Base-by-base conservation (phyloP, 1,140 invertebrate species). In the Wasmannia auropunctata region DNA sequence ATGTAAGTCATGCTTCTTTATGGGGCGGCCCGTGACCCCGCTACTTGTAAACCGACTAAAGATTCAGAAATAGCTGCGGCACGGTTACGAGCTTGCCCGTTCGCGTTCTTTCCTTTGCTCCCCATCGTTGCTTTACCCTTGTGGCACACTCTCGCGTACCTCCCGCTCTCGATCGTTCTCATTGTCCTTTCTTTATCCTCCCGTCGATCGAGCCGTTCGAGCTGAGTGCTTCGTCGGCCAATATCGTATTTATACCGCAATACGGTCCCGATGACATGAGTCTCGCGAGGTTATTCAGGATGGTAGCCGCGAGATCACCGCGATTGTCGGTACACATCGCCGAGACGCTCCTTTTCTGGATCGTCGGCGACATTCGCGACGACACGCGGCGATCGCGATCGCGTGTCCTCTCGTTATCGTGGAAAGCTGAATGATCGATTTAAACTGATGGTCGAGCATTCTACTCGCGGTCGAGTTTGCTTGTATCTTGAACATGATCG, bases 1-100 rank as follows among this genome's bases (percentile, higher is more conserved):
- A 94, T 94, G 93, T 95, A 95, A 94, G 93, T 94, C 94, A 93
- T 94, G 93, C 91, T 94, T 94, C 93, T 95, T 95, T 95, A 95
- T 95, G 93, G 92, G 89, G 86, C 92, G 92, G 88, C 94, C 91
- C 90, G 88, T 94, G 93, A 94, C 93, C 94, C 93, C 87, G 94
- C 94, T 95, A 95, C 94, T 95, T 95, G 94, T 94, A 93, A 95
- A 94, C 92, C 93, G 92, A 92, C 94, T 94, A 94, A 95, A 94
- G 92, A 95, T 95, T 94, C 93, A 93, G 92, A 94, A 95, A 95
- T 95, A 94, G 86, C 94, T 89, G 87, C 91, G 63, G 77, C 85
- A 72, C 87, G 89, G 85, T 90, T 76, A 88, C 86, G 83, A 22
- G 37, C 51, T 62, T 28, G n/a, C 58, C 46, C 56, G 25, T 63